These are phyloP conservation scores for Petrolisthes manimaculis DNA, from an alignment of 2,888 invertebrate genomes.

Conservation along the genomic window DNA sequence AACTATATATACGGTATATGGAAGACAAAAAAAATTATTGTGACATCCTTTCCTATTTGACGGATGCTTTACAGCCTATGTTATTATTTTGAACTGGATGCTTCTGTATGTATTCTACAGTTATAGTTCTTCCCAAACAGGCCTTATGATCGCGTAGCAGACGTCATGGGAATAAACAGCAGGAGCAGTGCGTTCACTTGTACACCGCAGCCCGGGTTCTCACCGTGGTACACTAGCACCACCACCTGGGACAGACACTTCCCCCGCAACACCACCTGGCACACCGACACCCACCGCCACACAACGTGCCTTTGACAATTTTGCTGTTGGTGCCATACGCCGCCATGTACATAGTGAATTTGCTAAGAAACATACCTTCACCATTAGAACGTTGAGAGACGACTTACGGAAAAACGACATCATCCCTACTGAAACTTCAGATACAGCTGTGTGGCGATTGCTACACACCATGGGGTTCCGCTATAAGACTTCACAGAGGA, in stretches of 20 bases:
- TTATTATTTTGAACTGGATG: too few relatives aligned
- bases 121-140: slow-evolving; percentile 22
- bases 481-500: slow-evolving; percentile 7
- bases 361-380: slow-evolving; percentile 11
- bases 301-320: slow-evolving; percentile 19
- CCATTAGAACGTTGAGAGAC: slow-evolving; percentile 4
- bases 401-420: not conserved
- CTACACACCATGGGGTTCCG: slow-evolving; percentile 33
- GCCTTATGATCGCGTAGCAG: slow-evolving; percentile 42
- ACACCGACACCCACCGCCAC: slow-evolving; percentile 26
- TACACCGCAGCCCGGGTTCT: slow-evolving; percentile 14
- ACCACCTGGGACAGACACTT: slow-evolving; percentile 30
- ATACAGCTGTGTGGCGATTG: slow-evolving; percentile 32
- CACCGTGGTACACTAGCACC: slow-evolving; percentile 2
- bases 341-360: slow-evolving; percentile 16
- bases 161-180: slow-evolving; percentile 25
- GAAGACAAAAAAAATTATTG: too few relatives aligned
- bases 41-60: too few relatives aligned
- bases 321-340: slow-evolving; percentile 19
- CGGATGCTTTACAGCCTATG: too few relatives aligned
- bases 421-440: slow-evolving; percentile 27
- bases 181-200: not conserved
- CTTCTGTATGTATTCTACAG: too few relatives aligned
- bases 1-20: too few relatives aligned
- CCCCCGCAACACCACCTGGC: slow-evolving; percentile 18